These are phyloP conservation scores for Hoplostethus mediterraneus DNA, from an alignment of 2,797 vertebrate genomes.

Conservation along the genomic window DNA sequence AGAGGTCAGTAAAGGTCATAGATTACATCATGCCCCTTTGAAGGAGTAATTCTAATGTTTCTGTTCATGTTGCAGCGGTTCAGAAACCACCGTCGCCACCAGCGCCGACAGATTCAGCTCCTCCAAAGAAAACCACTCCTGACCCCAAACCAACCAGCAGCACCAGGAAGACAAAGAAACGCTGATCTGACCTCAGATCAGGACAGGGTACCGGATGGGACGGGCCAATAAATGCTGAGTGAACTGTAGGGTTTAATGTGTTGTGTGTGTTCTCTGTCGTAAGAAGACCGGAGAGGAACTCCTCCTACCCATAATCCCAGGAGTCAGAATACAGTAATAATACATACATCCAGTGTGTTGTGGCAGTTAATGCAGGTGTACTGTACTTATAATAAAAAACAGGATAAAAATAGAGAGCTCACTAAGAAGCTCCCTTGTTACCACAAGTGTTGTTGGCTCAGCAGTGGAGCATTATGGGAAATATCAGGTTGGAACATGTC, in stretches of 20 bases:
- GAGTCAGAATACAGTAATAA: too few species aligned
- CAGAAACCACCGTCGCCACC: conserved; percentile 31
- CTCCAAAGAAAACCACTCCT: conserved; percentile 46
- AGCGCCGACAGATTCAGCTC: not conserved
- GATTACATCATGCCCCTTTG: too few species aligned
- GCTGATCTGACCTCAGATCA: conserved; percentile 43
- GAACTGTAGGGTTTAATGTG: not conserved
- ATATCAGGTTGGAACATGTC: too few species aligned
- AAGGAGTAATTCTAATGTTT: not conserved
- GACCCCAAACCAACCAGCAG: conserved; percentile 64
- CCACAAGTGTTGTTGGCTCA: too few species aligned
- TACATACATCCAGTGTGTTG: too few species aligned
- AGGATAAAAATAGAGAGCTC: too few species aligned
- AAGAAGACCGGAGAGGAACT: not conserved
- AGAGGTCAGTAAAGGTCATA: too few species aligned
- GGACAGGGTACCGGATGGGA: not conserved
- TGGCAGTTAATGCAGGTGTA: too few species aligned
- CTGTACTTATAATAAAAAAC: too few species aligned
- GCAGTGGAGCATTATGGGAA: too few species aligned
- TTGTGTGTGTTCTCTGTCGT: not conserved
- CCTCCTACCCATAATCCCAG: too few species aligned
- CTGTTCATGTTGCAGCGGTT: conserved; percentile 60
- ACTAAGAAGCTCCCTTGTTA: too few species aligned
- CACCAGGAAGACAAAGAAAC: conserved; percentile 73
- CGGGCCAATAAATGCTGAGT: not conserved